Percentiles rank a stretch among this genome's conserved stretches.
Evolutionary conservation across 2,888 invertebrate genomes (phyloP).

Genomic region (Chironomus riparius): DNA sequence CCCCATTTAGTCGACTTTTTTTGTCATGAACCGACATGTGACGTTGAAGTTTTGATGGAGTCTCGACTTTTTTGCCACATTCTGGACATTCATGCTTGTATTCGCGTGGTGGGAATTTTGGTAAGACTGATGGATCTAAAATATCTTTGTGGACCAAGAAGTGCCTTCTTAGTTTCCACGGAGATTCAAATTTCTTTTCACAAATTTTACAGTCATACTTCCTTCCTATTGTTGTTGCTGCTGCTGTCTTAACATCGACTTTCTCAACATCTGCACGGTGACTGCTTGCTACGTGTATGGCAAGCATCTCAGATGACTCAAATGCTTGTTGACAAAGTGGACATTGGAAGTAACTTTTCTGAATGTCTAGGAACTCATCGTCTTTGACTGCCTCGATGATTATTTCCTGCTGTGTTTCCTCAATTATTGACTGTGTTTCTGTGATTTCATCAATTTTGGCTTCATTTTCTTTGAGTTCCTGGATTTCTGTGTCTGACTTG

Average conservation of each 20-base stretch:
- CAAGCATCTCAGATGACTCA: background rate
- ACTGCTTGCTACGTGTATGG: background rate
- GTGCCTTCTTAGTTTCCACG: background rate
- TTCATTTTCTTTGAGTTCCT: background rate
- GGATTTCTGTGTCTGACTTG: background rate
- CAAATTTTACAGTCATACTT: conserved; percentile 3
- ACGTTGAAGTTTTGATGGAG: conserved; percentile 6
- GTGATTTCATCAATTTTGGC: background rate
- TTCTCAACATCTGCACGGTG: background rate
- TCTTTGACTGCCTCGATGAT: background rate
- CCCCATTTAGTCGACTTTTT: background rate
- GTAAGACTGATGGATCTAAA: background rate
- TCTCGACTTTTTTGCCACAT: conserved; percentile 7
- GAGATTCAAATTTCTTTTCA: background rate
- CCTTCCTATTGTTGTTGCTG: background rate
- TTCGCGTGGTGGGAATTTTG: background rate
- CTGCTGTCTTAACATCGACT: background rate
- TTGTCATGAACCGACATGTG: background rate
- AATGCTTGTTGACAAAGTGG: background rate
- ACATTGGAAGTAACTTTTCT: background rate
- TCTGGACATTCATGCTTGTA: conserved; percentile 5
- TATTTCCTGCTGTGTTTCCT: background rate
- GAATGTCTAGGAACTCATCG: background rate
- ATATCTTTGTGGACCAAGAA: background rate
- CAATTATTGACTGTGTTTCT: background rate